Percentiles rank a stretch among this genome's conserved stretches.
Conservation (phyloP, 1,140 invertebrate species). For the Atta texana region DNA sequence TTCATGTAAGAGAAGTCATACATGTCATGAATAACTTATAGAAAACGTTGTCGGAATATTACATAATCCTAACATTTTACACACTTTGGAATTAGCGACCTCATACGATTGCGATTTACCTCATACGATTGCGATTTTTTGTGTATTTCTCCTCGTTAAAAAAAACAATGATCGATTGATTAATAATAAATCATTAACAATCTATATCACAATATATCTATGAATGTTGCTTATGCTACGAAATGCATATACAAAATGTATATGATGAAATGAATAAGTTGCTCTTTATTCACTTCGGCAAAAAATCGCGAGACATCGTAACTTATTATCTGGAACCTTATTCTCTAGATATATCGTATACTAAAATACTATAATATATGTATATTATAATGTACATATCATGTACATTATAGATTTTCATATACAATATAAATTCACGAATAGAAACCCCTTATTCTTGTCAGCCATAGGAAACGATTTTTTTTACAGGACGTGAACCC, state of each 20-base stretch:
- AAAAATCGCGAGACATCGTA: background rate
- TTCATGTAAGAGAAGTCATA: background rate
- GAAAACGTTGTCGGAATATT: background rate
- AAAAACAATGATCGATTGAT: background rate
- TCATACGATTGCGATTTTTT: slow-evolving; percentile 14
- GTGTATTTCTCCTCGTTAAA: background rate
- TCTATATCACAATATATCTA: slow-evolving; percentile 1
- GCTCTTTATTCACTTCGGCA: background rate
- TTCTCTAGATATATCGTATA: no score
- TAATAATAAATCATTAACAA: background rate
- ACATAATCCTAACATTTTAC: background rate
- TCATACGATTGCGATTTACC: no score
- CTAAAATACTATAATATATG: no score
- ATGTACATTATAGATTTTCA: no score
- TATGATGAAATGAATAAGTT: background rate
- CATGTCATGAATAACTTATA: slow-evolving; percentile 44
- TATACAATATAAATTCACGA: no score
- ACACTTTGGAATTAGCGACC: background rate
- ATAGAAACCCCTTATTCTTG: background rate
- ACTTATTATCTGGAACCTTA: background rate
- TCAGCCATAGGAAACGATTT: slow-evolving; percentile 35
- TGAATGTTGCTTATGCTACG: background rate
- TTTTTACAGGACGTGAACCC: slow-evolving; percentile 82
- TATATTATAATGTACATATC: no score
- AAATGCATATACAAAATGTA: background rate